phyloP scores from a whole-genome alignment of 2,888 invertebrate genomes.

The Salpingus planirostris region DNA sequence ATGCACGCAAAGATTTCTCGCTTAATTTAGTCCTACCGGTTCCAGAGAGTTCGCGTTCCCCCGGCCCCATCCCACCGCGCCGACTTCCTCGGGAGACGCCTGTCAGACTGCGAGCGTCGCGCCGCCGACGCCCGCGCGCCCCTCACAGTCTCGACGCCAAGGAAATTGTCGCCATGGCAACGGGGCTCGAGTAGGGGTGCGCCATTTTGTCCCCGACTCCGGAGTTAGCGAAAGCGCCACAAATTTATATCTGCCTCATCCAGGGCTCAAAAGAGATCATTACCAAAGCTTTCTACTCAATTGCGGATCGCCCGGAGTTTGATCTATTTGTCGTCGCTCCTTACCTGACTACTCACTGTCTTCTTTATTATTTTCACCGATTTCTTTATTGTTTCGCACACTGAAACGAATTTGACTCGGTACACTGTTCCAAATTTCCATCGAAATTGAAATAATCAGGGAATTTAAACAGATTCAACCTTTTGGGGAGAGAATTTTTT shows the following conservation, averaged over 20 bases:
- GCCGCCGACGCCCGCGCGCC: constrained; percentile 2
- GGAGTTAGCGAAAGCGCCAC: constrained; percentile 43
- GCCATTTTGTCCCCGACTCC: constrained; percentile 38
- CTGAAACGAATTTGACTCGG: no score
- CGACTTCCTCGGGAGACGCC: constrained; percentile 30
- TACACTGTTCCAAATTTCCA: no score
- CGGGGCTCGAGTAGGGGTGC: constrained; percentile 33
- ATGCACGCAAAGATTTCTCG: constrained; percentile 44
- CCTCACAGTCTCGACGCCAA: constrained; percentile 31
- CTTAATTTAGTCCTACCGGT: constrained; percentile 42
- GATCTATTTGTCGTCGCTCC: constrained; percentile 43
- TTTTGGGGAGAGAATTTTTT: no score
- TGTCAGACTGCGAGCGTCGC: constrained; percentile 27
- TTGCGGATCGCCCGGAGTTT: constrained; percentile 44
- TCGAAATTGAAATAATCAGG: no score
- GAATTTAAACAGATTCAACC: no score
- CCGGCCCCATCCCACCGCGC: constrained; percentile 26
- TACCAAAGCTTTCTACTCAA: constrained; percentile 46
- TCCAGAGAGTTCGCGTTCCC: constrained; percentile 31
- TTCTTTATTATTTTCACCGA: constrained; percentile 13
- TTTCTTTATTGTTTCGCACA: no score
- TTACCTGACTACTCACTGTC: constrained; percentile 28
- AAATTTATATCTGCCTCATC: constrained; percentile 46
- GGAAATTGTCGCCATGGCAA: constrained; percentile 40
- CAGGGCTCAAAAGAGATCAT: constrained; percentile 45